phyloP scores from a whole-genome alignment of 2,888 invertebrate species.

The Pseudanteris insignis region DNA sequence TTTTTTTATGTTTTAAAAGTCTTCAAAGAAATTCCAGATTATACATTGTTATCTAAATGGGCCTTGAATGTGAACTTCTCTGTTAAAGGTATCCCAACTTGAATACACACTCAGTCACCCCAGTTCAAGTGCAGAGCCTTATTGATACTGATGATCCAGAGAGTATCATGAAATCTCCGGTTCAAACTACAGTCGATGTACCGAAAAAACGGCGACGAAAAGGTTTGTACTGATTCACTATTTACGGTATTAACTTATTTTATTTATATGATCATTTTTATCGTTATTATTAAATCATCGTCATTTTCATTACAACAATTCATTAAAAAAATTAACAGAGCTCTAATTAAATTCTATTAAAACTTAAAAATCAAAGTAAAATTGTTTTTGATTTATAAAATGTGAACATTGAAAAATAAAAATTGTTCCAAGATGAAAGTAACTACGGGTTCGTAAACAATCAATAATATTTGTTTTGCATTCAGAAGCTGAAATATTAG shows the following conservation, averaged over 20 bases:
- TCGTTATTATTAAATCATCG: background rate
- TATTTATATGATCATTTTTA: background rate
- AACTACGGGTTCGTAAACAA: too few relatives aligned
- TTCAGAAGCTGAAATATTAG: conserved; percentile 37
- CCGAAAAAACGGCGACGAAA: conserved; percentile 75
- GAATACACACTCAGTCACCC: conserved; percentile 78
- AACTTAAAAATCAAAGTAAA: too few relatives aligned
- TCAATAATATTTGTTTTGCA: too few relatives aligned
- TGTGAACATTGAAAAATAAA: too few relatives aligned
- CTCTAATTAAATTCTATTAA: too few relatives aligned
- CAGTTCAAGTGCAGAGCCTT: conserved; percentile 78
- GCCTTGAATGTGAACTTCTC: too few relatives aligned
- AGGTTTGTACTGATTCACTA: conserved; percentile 69
- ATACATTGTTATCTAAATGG: too few relatives aligned
- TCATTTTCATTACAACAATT: background rate
- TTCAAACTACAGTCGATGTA: conserved; percentile 68
- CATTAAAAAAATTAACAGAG: background rate
- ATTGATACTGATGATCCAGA: conserved; percentile 78
- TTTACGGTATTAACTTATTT: too few relatives aligned
- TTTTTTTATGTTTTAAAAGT: too few relatives aligned
- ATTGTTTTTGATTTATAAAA: too few relatives aligned
- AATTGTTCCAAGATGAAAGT: too few relatives aligned
- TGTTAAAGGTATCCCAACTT: conserved; percentile 76
- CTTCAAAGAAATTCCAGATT: too few relatives aligned
- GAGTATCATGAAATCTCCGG: conserved; percentile 70